Evolutionary conservation across 2,113 vertebrate species (phyloP), one percentile per base, ranked within the genome.

Genomic region (Procavia capensis): DNA sequence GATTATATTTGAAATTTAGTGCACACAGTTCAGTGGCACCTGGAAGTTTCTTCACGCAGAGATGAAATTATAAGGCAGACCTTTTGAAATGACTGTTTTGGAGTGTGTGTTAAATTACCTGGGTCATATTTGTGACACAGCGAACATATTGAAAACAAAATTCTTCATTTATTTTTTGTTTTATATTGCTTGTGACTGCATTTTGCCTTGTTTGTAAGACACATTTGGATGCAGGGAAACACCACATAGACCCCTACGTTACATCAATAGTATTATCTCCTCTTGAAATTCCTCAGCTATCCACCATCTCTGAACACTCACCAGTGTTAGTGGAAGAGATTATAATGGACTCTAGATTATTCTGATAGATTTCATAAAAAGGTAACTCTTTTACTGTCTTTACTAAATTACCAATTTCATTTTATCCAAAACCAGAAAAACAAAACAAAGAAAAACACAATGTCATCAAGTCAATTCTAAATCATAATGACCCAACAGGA

Each of bases 1-100:
- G 95, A 91, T 92, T 94, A 86, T 93, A 96, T 96, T 95, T 95
- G 66, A 97, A 95, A 95, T 86, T 96, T 96, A 94, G 85, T 96
- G 93, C 36, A 68, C 75, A 92, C 64, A 89, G 68, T 96, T 96
- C 64, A 64, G 68, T 88, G 90, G 94, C 83, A 88, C 57, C 86
- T 95, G 89, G 64, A 95, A 92, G 86, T 86, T 80, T 91, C 84
- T 96, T 96, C 74, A 95, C 68, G 75, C 20, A 10, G 70, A 95
- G 59, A 93, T 22, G 31, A n/a, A 88, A 91, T 95, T 93, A 85
- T 0, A n/a, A 96, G 36, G 66, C 61, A 96, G 66, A 91, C 36
- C 50, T 96, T 88, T 95, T 39, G 11, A 83, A 95, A 75, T 92
- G 41, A 72, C 70, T 84, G 16, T 36, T 39, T 47, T 34, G n/a